Evolutionary conservation across 2,113 vertebrate genomes (phyloP).

Genomic region (Sylvietta virens): DNA sequence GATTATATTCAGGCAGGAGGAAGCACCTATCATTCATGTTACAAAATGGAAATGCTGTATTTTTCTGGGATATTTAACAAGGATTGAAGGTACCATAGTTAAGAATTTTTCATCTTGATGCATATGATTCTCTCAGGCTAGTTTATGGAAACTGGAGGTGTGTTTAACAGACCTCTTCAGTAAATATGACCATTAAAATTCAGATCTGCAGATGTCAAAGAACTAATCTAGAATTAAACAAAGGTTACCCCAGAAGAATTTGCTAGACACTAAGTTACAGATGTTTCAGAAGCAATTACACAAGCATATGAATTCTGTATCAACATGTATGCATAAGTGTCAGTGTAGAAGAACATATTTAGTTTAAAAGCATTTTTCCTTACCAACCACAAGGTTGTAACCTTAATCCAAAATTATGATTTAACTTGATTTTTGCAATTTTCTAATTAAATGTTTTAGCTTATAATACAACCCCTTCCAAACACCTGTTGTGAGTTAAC

Average conservation of each 20-base stretch:
- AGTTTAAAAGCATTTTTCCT: background rate
- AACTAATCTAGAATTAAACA: background rate
- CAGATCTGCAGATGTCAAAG: background rate
- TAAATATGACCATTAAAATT: background rate
- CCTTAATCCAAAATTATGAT: background rate
- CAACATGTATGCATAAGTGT: background rate
- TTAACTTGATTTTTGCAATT: background rate
- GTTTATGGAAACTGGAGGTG: background rate
- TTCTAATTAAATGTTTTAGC: background rate
- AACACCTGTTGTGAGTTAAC: background rate
- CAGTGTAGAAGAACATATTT: background rate
- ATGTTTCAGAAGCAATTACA: background rate
- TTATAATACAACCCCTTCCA: background rate
- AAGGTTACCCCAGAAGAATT: background rate
- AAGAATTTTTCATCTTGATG: background rate
- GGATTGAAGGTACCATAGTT: background rate
- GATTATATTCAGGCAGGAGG: background rate
- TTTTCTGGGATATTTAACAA: background rate
- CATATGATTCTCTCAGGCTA: background rate
- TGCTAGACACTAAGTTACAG: background rate
- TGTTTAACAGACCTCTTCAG: background rate
- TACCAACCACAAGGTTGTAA: background rate
- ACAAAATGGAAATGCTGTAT: background rate
- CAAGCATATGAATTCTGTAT: background rate
- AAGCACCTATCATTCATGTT: background rate